These are phyloP conservation scores for Carcina quercana DNA, from an alignment of 2,888 invertebrate species.

Conservation along the genomic window DNA sequence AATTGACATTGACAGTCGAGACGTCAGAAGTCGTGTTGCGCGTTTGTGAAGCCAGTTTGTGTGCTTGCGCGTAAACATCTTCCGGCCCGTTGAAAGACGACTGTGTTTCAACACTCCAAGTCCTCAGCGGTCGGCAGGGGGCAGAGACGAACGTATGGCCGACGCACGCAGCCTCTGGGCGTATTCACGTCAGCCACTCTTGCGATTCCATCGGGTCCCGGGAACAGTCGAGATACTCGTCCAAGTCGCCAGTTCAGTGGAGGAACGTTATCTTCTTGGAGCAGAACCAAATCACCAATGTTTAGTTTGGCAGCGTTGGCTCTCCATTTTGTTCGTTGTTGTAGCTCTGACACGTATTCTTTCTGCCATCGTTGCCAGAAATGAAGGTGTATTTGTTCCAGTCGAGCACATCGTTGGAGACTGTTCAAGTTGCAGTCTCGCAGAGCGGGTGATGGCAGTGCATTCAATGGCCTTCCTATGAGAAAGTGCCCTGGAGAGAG, in stretches of 20 bases:
- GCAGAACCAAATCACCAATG: slow-evolving; percentile 12
- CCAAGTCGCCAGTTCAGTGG: slow-evolving; percentile 10
- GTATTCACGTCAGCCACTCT: slow-evolving; percentile 10
- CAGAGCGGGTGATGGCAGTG: slow-evolving; percentile 1
- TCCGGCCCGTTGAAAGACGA: slow-evolving; percentile 6
- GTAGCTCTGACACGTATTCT: slow-evolving; percentile 19
- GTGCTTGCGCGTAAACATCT: background rate
- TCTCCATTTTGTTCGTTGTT: slow-evolving; percentile 24
- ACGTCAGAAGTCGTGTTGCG: no score
- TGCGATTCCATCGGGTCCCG: slow-evolving; percentile 6
- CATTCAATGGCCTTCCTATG: slow-evolving; percentile 11
- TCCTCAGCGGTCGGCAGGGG: slow-evolving; percentile 4
- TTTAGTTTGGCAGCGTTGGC: slow-evolving; percentile 5
- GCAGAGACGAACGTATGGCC: slow-evolving; percentile 7
- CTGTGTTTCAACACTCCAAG: background rate
- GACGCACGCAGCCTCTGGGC: slow-evolving; percentile 4
- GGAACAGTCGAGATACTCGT: slow-evolving; percentile 7
- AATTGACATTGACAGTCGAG: no score
- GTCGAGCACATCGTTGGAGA: slow-evolving; percentile 8
- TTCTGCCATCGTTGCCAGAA: slow-evolving; percentile 19
- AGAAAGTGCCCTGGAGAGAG: slow-evolving; percentile 16
- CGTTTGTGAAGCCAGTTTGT: background rate
- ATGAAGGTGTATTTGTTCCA: slow-evolving; percentile 16
- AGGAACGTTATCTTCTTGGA: slow-evolving; percentile 13
- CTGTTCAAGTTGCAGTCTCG: background rate